A percentile compares a stretch with the other conserved stretches of the same genome.
Evolutionary conservation across 2,888 invertebrate genomes (phyloP).

Genomic region (Drosophila sordidula): DNA sequence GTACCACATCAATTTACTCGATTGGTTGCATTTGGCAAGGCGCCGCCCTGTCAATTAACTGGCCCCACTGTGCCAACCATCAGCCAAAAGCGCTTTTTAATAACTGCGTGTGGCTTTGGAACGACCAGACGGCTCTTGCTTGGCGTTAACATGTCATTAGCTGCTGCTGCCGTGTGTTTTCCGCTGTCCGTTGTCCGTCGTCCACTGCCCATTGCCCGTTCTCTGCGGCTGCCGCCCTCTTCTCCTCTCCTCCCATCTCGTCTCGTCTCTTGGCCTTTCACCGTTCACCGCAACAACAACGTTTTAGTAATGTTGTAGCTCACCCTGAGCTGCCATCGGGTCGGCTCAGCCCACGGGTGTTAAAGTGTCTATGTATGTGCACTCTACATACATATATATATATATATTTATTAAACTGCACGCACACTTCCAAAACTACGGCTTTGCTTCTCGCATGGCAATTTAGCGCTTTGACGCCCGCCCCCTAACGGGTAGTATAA

Average conservation of each 20-base stretch:
- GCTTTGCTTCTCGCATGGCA: constrained; percentile 40
- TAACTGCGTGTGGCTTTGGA: constrained; percentile 71
- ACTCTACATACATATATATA: constrained; percentile 2
- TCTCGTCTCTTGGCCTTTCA: constrained; percentile 57
- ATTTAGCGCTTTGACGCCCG: constrained; percentile 57
- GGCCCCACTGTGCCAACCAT: constrained; percentile 64
- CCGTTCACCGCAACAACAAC: constrained; percentile 69
- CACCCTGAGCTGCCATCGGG: constrained; percentile 78
- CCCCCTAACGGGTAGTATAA: constrained; percentile 39
- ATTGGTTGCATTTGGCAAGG: constrained; percentile 21
- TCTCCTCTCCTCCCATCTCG: constrained; percentile 17
- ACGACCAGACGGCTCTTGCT: constrained; percentile 45
- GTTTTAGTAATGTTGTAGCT: constrained; percentile 75
- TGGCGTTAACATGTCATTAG: constrained; percentile 79
- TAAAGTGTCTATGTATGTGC: constrained; percentile 40
- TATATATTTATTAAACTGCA: constrained; percentile 13
- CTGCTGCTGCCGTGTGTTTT: constrained; percentile 30
- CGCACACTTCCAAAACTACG: constrained; percentile 3
- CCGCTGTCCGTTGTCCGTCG: constrained; percentile 2
- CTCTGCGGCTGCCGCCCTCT: constrained; percentile 31
- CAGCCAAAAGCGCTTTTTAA: constrained; percentile 73
- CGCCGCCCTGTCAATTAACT: constrained; percentile 35
- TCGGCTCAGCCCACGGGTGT: constrained; percentile 71
- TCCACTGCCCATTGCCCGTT: constrained; percentile 28
- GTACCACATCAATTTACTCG: constrained; percentile 15